These are phyloP conservation scores for Eunapius fragilis DNA, from an alignment of 37 sponge, comb jelly and placozoan genomes.

Conservation along the genomic window DNA sequence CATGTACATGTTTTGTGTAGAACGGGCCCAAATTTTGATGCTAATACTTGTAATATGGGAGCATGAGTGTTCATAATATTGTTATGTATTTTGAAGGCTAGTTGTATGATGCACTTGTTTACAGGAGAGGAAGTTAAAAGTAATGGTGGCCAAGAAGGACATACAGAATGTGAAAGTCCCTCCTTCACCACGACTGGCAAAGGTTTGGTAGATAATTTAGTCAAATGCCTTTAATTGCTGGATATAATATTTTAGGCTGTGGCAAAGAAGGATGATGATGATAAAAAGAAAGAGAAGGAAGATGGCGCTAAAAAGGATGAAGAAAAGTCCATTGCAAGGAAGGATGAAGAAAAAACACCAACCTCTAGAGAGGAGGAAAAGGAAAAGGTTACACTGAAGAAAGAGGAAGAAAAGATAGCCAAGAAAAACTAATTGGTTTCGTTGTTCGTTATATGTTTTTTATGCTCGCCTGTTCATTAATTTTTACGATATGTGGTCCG, in stretches of 20 bases:
- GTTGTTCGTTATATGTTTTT: not conserved
- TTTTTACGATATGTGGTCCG: too few relatives aligned
- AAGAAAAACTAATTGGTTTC: not conserved
- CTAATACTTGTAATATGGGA: too few relatives aligned
- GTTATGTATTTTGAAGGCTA: too few relatives aligned
- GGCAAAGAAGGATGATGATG: not conserved
- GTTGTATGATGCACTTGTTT: too few relatives aligned
- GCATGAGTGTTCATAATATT: too few relatives aligned
- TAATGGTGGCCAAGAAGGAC: not conserved
- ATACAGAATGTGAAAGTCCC: not conserved
- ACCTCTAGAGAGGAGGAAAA: not conserved
- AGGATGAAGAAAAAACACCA: not conserved
- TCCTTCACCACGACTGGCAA: not conserved
- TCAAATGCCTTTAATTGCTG: too few relatives aligned
- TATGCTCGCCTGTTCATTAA: not conserved
- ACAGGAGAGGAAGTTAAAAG: not conserved
- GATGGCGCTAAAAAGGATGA: not conserved
- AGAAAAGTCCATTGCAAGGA: not conserved
- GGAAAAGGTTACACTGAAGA: not conserved
- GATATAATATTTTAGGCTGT: conserved; percentile 13
- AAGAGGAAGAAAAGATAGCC: not conserved
- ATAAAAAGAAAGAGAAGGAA: not conserved
- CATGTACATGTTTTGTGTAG: too few relatives aligned
- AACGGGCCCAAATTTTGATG: too few relatives aligned
- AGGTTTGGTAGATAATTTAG: not conserved